Evolutionary conservation across 2,113 vertebrate genomes (phyloP).

Genomic region (Dasyornis broadbenti): DNA sequence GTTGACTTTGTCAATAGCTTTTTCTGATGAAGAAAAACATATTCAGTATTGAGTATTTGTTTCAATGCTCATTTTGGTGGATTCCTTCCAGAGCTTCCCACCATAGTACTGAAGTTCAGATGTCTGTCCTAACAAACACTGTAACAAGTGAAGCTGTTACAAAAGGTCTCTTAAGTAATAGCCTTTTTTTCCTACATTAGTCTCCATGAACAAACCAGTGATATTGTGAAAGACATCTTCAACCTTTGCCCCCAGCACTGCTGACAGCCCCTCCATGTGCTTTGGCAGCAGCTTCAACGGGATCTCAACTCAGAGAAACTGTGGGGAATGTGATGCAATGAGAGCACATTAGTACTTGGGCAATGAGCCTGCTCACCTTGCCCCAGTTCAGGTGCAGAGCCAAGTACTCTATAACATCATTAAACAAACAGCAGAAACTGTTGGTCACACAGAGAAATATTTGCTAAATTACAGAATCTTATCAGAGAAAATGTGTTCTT

Average conservation of each 20-base stretch:
- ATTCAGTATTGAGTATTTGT: not conserved
- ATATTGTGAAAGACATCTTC: not conserved
- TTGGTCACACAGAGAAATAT: conserved; percentile 48
- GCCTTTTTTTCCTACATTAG: not conserved
- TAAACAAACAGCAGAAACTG: conserved; percentile 48
- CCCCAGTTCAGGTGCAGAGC: not conserved
- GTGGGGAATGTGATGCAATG: not conserved
- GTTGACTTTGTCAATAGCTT: not conserved
- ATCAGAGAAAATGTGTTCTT: conserved; percentile 32
- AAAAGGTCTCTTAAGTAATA: not conserved
- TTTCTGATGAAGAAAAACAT: not conserved
- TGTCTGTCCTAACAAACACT: not conserved
- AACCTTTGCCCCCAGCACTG: not conserved
- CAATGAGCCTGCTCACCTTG: conserved; percentile 1
- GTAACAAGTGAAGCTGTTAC: not conserved
- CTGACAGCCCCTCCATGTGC: not conserved
- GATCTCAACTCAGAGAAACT: not conserved
- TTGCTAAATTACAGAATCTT: conserved; percentile 52
- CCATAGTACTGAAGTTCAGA: not conserved
- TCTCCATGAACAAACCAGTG: not conserved
- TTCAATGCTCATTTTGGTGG: not conserved
- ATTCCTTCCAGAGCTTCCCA: not conserved
- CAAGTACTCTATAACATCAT: conserved; percentile 23
- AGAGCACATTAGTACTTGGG: not conserved
- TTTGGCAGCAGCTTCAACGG: conserved; percentile 1